Conservation (phyloP, 2,888 invertebrate genomes). For the Netelia inedita region DNA sequence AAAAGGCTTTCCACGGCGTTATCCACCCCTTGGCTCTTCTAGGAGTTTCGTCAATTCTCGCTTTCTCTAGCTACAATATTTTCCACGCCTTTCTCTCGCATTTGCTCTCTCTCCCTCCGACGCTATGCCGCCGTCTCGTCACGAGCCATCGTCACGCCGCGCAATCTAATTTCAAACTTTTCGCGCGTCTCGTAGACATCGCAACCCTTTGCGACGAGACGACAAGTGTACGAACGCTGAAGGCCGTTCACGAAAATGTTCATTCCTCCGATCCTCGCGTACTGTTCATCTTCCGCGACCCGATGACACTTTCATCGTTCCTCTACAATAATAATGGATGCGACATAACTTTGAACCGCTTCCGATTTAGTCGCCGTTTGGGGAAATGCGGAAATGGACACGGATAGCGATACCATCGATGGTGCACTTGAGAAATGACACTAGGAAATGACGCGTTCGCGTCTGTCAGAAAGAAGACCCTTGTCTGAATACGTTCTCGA, state of each 20-base stretch:
- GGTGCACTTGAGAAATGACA: slow-evolving; percentile 77
- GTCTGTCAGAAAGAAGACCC: slow-evolving; percentile 43
- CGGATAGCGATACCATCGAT: slow-evolving; percentile 38
- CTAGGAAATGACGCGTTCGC: slow-evolving; percentile 79
- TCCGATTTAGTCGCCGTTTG: slow-evolving; percentile 31
- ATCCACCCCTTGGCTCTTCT: slow-evolving; percentile 46
- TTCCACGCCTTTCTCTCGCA: slow-evolving; percentile 29
- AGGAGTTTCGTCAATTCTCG: slow-evolving; percentile 43
- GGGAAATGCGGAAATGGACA: slow-evolving; percentile 35
- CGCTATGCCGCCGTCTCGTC: slow-evolving; percentile 61
- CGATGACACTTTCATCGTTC: slow-evolving; percentile 69
- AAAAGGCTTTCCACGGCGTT: slow-evolving; percentile 40
- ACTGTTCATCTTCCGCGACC: slow-evolving; percentile 45
- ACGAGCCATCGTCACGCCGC: slow-evolving; percentile 67
- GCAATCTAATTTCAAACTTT: slow-evolving; percentile 80
- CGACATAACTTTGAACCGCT: slow-evolving; percentile 67
- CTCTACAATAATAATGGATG: slow-evolving; percentile 71
- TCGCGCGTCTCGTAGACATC: slow-evolving; percentile 62
- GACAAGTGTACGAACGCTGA: slow-evolving; percentile 28
- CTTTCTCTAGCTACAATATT: slow-evolving; percentile 38
- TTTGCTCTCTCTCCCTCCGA: neutral
- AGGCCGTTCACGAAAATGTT: slow-evolving; percentile 53
- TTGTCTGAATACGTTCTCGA: slow-evolving; percentile 12
- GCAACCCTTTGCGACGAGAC: slow-evolving; percentile 51
- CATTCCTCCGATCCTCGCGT: slow-evolving; percentile 55